Evolutionary conservation across 2,797 vertebrate genomes (phyloP), one percentile per base, ranked within the genome.

Genomic region (Cirrhinus mrigala): DNA sequence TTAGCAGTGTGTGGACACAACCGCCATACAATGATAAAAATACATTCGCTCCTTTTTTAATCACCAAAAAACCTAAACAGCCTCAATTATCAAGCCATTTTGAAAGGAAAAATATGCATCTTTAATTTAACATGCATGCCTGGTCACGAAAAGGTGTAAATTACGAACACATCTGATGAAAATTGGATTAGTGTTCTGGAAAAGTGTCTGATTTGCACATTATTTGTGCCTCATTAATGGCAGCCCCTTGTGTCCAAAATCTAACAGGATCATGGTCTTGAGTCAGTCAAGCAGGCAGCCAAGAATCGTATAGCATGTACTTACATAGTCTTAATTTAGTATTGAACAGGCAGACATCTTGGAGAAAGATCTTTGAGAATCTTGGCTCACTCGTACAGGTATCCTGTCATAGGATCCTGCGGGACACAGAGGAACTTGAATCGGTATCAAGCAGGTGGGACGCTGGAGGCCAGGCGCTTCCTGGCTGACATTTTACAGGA

Each of bases 141-240:
- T 40, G 27, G 69, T 83, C 70, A 75, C 1, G 9, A 83, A 83
- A 82, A 64, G 44, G 81, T 75, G 70, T 64, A 64, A 83, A 75
- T 83, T 75, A 52, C 29, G 16, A 64, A 75, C 81, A 64, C 70
- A 62, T 62, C 44, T 18, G 20, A 64, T 74, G 20, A 60, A 46
- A 73, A 82, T 73, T 46, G 16, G 50, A 82, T 82, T 60, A 82
- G 70, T 60, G 52, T 16, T 82, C 20, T 82, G 37, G 70, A 82
- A 81, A 74, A 62, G 54, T 62, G 69, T 60, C 81, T 60, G 54
- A 29, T 82, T 82, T 73, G 29, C 80, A 83, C 70, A 37, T 75
- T 37, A 74, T 62, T 50, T 74, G 44, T 83, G 44, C 44, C 29
- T 83, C 29, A 11, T 62, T 40, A 44, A 40, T 15, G 7, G 54